Percentiles rank a stretch among this genome's conserved stretches.
These are phyloP conservation scores for Naso thynnoides DNA, from an alignment of 2,797 vertebrate genomes.

Conservation along the genomic window DNA sequence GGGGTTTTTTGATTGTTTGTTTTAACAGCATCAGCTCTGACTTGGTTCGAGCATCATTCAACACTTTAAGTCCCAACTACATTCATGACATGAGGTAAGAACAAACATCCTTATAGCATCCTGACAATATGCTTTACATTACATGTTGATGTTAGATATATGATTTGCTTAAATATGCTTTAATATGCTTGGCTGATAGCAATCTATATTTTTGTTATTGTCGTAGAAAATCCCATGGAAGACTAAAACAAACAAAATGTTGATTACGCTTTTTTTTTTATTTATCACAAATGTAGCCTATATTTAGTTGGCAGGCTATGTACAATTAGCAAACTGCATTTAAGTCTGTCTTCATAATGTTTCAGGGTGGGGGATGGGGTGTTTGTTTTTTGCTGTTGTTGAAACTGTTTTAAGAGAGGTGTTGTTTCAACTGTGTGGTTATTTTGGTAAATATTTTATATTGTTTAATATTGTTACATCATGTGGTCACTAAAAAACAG, in stretches of 20 bases:
- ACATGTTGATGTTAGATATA: no score
- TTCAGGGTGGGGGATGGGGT: no score
- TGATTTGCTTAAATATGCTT: no score
- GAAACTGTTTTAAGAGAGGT: background rate
- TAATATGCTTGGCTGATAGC: background rate
- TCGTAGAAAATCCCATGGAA: background rate
- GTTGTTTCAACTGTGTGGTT: no score
- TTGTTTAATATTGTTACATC: no score
- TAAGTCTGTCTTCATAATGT: background rate
- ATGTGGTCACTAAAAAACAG: no score
- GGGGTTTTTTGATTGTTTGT: background rate
- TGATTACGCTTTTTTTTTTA: no score
- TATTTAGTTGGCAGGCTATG: background rate
- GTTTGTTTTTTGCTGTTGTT: no score
- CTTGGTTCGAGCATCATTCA: background rate
- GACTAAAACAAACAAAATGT: no score
- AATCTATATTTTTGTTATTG: background rate
- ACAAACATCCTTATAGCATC: background rate
- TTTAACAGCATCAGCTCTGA: conserved; percentile 23
- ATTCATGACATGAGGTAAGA: conserved; percentile 70
- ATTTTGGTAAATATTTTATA: no score
- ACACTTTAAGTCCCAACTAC: background rate
- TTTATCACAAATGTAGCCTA: background rate
- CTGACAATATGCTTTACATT: background rate
- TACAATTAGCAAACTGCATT: background rate